Percentiles rank a stretch among this genome's conserved stretches.
Conservation (phyloP, 2,888 invertebrate species). For the Andrena fulva region DNA sequence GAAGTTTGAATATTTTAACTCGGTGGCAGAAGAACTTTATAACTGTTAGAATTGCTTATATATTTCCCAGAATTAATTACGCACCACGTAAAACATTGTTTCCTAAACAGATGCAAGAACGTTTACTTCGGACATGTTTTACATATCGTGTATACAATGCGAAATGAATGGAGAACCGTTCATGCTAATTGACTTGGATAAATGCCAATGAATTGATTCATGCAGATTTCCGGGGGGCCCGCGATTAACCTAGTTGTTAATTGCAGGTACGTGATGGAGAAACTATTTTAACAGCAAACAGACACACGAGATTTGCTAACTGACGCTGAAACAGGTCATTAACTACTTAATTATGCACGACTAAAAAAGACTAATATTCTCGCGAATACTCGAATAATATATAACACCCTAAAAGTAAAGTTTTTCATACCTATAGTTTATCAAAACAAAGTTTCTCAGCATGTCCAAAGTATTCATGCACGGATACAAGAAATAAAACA, state of each 20-base stretch:
- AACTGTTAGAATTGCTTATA: background rate
- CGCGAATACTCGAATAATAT: too few species aligned
- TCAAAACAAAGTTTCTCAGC: too few species aligned
- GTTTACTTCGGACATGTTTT: background rate
- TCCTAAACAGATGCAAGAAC: background rate
- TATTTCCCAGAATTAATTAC: background rate
- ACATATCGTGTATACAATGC: background rate
- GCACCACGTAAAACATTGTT: background rate
- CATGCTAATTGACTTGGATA: constrained; percentile 47
- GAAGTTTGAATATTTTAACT: background rate
- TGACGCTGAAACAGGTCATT: background rate
- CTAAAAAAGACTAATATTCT: too few species aligned
- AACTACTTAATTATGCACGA: too few species aligned
- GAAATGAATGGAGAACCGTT: constrained; percentile 12
- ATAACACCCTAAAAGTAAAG: too few species aligned
- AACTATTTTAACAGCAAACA: background rate
- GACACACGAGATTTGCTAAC: background rate
- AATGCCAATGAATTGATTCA: constrained; percentile 39
- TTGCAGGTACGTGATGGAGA: constrained; percentile 11
- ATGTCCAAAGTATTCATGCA: too few species aligned
- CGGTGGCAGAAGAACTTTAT: background rate
- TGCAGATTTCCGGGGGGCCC: constrained; percentile 16
- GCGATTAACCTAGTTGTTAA: constrained; percentile 43
- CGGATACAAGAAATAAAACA: too few species aligned
- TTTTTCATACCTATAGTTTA: too few species aligned